These are phyloP conservation scores for Trogon surrucura DNA, from an alignment of 2,113 vertebrate genomes.

Conservation along the genomic window DNA sequence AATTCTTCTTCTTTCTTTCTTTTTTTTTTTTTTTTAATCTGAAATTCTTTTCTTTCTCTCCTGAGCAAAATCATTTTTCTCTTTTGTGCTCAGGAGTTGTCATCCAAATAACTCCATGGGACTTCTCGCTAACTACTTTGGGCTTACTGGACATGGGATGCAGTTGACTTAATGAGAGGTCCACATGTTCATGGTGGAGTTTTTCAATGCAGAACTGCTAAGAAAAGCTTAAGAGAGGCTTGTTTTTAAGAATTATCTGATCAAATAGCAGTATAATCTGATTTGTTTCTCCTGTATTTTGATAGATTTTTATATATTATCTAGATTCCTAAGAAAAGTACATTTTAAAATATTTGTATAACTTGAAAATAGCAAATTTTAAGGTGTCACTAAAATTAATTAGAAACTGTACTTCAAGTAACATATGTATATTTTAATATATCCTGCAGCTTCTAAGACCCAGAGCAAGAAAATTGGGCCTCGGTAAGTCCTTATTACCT, in stretches of 20 bases:
- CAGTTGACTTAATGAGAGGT: neutral
- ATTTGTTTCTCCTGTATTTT: neutral
- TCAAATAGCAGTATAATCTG: neutral
- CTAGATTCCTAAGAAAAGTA: neutral
- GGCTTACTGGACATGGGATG: no score
- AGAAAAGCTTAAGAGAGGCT: neutral
- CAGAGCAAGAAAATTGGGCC: slow-evolving; percentile 87
- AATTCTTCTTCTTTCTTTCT: neutral
- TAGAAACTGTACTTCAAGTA: neutral
- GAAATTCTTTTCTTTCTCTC: neutral
- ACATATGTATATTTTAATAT: neutral
- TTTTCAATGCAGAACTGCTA: neutral
- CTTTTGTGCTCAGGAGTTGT: neutral
- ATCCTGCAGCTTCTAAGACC: slow-evolving; percentile 88
- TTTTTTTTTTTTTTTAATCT: neutral
- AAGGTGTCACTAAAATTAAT: neutral
- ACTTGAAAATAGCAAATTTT: neutral
- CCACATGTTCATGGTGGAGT: neutral
- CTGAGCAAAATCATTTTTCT: neutral
- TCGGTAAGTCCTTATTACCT: slow-evolving; percentile 82
- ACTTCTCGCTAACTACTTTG: neutral
- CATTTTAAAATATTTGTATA: neutral
- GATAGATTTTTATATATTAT: neutral
- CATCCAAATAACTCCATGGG: neutral
- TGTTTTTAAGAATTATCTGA: neutral